Conservation (phyloP, 2,113 vertebrate species). For the Lichenostomus cassidix region DNA sequence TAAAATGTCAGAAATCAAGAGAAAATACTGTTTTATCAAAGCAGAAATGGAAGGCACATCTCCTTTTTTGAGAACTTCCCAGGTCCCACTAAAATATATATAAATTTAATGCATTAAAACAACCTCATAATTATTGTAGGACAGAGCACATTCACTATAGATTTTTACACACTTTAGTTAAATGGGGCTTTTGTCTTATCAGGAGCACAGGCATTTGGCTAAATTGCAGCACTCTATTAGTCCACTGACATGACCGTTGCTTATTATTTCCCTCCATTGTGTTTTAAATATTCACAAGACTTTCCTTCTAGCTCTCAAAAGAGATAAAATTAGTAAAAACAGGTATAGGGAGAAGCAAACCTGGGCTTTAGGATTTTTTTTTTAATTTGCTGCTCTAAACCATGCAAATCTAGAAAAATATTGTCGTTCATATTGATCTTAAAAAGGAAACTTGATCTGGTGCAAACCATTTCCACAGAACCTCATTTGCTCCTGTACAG, state of each 20-base stretch:
- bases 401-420: background rate
- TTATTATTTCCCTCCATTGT: background rate
- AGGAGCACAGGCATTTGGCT: background rate
- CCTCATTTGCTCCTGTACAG: background rate
- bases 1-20: background rate
- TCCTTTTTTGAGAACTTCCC: background rate
- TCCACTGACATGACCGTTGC: background rate
- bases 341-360: background rate
- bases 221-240: background rate
- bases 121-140: background rate
- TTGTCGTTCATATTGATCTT: background rate
- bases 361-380: background rate
- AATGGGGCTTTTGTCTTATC: background rate
- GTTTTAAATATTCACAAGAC: background rate
- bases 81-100: background rate
- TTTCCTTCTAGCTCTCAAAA: background rate
- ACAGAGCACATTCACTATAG: background rate
- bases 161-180: background rate
- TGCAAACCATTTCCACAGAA: background rate
- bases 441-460: background rate
- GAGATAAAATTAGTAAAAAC: background rate
- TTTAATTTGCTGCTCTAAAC: background rate
- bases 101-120: background rate
- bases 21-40: background rate
- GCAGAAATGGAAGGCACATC: background rate